Conservation (phyloP, 2,113 vertebrate species). For the Probosciger aterrimus region DNA sequence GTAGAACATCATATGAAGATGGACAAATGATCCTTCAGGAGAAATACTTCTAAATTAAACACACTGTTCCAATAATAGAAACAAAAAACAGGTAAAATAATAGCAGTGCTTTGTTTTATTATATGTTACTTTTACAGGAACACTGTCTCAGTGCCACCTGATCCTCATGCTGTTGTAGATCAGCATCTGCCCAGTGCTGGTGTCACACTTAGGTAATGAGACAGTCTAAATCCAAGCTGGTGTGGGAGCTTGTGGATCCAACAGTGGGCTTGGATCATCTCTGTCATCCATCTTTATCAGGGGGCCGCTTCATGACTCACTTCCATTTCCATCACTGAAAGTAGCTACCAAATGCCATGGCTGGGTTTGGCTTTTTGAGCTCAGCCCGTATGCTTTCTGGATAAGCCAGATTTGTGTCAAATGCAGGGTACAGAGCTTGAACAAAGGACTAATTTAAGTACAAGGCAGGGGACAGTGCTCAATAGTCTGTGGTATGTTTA, state of each 20-base stretch:
- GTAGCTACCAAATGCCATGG: not conserved
- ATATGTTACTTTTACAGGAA: not conserved
- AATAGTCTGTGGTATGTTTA: fast-evolving
- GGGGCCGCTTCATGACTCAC: fast-evolving
- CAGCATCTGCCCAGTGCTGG: not conserved
- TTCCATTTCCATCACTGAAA: not conserved
- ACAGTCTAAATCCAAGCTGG: not conserved
- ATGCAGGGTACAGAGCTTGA: not conserved
- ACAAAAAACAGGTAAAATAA: not conserved
- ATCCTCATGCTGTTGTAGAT: not conserved
- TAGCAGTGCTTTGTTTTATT: not conserved
- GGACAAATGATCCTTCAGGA: not conserved
- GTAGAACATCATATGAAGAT: not conserved
- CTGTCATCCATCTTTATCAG: not conserved
- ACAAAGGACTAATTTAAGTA: not conserved
- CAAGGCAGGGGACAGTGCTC: fast-evolving
- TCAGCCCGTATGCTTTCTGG: fast-evolving
- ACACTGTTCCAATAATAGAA: not conserved
- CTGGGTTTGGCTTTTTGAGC: fast-evolving
- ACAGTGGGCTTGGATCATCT: not conserved
- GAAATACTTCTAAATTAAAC: not conserved
- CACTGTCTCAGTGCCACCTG: not conserved
- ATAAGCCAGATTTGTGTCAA: not conserved
- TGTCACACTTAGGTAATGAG: not conserved
- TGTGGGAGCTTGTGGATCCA: not conserved